Percentiles rank a stretch among this genome's conserved stretches.
phyloP scores from a whole-genome alignment of 2,113 vertebrate genomes.

The Haemorhous mexicanus region DNA sequence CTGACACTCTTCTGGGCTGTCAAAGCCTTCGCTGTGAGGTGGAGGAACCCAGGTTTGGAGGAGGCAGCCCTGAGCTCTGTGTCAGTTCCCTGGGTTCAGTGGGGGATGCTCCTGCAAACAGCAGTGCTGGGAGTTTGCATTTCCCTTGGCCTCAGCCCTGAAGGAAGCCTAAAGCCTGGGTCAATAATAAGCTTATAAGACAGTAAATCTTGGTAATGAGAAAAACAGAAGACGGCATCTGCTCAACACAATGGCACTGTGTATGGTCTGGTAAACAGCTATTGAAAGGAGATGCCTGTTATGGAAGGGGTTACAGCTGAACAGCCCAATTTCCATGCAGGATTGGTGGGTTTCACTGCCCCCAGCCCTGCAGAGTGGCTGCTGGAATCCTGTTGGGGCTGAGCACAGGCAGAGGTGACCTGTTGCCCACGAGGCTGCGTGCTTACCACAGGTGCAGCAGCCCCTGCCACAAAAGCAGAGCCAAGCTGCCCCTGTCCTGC shows the following conservation, averaged over 20 bases:
- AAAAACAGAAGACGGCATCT: constrained; percentile 65
- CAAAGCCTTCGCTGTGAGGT: neutral
- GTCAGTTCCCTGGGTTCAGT: neutral
- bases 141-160: neutral
- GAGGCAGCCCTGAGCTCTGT: rapidly evolving
- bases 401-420: neutral
- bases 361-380: neutral
- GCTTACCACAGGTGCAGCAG: neutral
- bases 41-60: neutral
- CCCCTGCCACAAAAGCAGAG: neutral
- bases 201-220: constrained; percentile 75
- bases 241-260: constrained; percentile 20
- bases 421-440: rapidly evolving
- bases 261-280: constrained; percentile 56
- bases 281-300: constrained; percentile 1
- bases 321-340: neutral
- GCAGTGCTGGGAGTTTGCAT: neutral
- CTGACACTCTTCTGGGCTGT: neutral
- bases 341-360: neutral
- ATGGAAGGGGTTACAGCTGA: neutral
- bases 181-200: constrained; percentile 71
- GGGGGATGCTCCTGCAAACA: neutral
- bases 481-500: rapidly evolving
- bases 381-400: neutral
- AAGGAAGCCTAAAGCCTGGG: constrained; percentile 51